These are phyloP conservation scores for Atherinomorus stipes DNA, from an alignment of 2,113 vertebrate genomes.

Conservation along the genomic window DNA sequence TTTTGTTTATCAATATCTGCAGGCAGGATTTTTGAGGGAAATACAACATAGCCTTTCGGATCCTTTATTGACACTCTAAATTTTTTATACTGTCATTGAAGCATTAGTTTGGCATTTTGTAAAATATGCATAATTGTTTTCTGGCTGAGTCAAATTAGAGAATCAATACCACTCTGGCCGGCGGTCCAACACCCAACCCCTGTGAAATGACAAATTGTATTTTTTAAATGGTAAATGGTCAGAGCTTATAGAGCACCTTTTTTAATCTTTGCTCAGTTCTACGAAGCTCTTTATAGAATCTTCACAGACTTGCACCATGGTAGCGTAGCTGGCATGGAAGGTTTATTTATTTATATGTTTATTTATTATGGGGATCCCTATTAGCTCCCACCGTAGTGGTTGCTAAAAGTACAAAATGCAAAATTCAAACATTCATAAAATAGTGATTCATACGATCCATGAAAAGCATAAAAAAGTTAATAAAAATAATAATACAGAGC, in stretches of 20 bases:
- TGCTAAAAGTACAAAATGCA: too few relatives aligned
- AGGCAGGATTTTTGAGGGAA: not conserved
- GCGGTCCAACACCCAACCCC: not conserved
- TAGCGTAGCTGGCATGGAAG: not conserved
- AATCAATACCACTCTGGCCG: slow-evolving; percentile 6
- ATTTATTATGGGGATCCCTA: too few relatives aligned
- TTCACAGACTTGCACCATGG: not conserved
- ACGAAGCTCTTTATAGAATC: not conserved
- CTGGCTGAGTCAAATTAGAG: not conserved
- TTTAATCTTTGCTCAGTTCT: not conserved
- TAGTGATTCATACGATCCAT: too few relatives aligned
- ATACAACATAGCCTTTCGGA: not conserved
- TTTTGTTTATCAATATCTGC: not conserved
- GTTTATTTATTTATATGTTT: too few relatives aligned
- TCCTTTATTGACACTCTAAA: not conserved
- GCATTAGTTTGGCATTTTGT: slow-evolving; percentile 22
- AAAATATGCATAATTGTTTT: slow-evolving; percentile 9
- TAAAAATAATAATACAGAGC: too few relatives aligned
- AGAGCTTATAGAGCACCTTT: not conserved
- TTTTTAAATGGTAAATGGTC: slow-evolving; percentile 26
- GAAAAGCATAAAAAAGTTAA: too few relatives aligned
- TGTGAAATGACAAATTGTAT: slow-evolving; percentile 6
- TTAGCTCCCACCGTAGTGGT: too few relatives aligned
- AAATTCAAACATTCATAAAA: too few relatives aligned
- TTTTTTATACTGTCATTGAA: not conserved